Base-by-base conservation (phyloP, 30 jellyfish, hydroid and myxozoan genomes). In the Clytia hemisphaerica region DNA sequence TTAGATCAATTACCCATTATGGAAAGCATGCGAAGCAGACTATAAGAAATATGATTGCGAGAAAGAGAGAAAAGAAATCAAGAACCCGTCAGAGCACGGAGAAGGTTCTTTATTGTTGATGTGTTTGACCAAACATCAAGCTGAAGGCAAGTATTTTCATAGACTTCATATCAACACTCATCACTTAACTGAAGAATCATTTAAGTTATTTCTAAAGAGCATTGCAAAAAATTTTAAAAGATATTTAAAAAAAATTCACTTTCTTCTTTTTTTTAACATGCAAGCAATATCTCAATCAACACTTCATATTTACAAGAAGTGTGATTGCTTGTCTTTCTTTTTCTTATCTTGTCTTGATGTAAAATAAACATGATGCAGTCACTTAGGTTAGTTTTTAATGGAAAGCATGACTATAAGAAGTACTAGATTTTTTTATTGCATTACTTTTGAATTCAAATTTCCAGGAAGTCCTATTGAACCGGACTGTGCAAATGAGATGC, bases 401-500 rank as follows among this genome's bases (percentile, higher is more conserved):
- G n/a, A n/a, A n/a, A n/a, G n/a, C n/a, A n/a, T n/a, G n/a, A n/a
- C n/a, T n/a, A n/a, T n/a, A n/a, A n/a, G n/a, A n/a, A n/a, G n/a
- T 16, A 60, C 1, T 22, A 28, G 16, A 60, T n/a, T 6, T 57
- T 4, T 2, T 24, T 29, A 4, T 62, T 37, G 21, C 21, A 16
- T 16, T 9, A 18, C 6, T 53, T n/a, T 30, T 71, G 2, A 4
- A 26, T 73, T 25, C 60, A 25, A 9, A 14, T 42, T 12, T 58
- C 37, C 64, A 86, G 96, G 96, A 4, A 73, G 73, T 38, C 75
- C 72, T 30, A 84, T 88, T 4, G 72, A 55, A 36, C 93, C 88
- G 27, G 57, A 44, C 24, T 88, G 97, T 51, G 85, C 60, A 57
- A 79, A 92, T 14, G 97, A 88, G 57, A 88, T 88, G 97, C 92